Evolutionary conservation across 1,140 invertebrate genomes (phyloP), one percentile per base, ranked within the genome.

Genomic region (Papilio glaucus): DNA sequence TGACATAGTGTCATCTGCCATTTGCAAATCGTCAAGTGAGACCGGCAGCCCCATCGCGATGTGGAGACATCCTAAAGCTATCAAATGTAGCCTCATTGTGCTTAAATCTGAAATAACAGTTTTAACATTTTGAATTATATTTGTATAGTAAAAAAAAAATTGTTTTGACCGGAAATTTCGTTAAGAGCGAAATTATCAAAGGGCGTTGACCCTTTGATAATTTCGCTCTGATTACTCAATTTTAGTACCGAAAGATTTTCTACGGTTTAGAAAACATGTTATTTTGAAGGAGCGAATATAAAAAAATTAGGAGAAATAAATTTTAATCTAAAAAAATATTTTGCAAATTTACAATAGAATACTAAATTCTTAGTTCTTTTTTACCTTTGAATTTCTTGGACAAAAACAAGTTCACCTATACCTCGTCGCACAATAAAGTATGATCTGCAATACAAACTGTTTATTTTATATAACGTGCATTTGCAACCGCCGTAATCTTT

Each of bases 401-500:
- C 24, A 71, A 42, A 72, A 76, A 76, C 76, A 72, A 57, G 42
- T 71, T 60, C 72, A n/a, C 45, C 41, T 68, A 67, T 76, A 71
- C 15, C 57, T 57, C 71, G 65, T 69, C 76, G 74, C 65, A 72
- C 71, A 49, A 63, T 37, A 72, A 78, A 79, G 73, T 81, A 75
- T 70, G 73, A 69, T 71, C 24, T 78, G 73, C 79, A 73, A 79
- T 78, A 74, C 77, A 76, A 67, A 68, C 53, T 74, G 72, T 71
- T 81, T 85, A 80, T 85, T 91, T 92, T 92, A 90, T 92, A 92
- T 90, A 90, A 90, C 82, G 74, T 62, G 39, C 57, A 77, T 81
- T 90, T 85, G 87, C 88, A 74, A 79, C 62, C 49, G 62, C 29
- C 60, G 67, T 62, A n/a, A 29, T 85, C 77, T 92, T 90, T 87